Base-by-base conservation (phyloP, 1,140 invertebrate species). In the Drosophila leontia region DNA sequence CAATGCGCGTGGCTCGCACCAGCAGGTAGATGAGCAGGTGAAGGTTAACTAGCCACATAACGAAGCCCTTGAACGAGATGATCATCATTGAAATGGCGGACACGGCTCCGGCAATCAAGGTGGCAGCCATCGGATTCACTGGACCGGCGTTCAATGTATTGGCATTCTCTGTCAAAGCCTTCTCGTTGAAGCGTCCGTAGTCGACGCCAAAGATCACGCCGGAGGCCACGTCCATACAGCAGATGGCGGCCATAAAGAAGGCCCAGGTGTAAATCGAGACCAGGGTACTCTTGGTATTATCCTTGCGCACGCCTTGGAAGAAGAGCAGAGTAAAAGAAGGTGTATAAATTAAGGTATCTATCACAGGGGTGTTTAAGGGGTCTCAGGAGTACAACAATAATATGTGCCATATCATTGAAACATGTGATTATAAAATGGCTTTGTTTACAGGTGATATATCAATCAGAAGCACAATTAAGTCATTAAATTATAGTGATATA, bases 201-300 rank as follows among this genome's bases (percentile, higher is more conserved):
- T 93, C 91, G 7, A 92, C 45, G 29, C 85, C 87, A 57, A 93
- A 90, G 44, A 93, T 90, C 60, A 92, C 79, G 11, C 92, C 86
- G 9, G 92, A 61, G 4, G 80, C 70, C 7, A 93, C 60, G 75
- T 93, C 93, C 84, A 93, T 86, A 41, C 74, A 53, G 62, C 82
- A 84, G 35, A 93, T 84, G 60, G 68, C 42, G 34, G 69, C 42
- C 61, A 90, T 48, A 15, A 90, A 79, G 48, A 86, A 78, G 12
- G 75, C 68, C 92, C 92, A 93, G 29, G 53, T 62, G 34, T 75
- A 82, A 32, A 92, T 79, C 44, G 68, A 78, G 11, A 26, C 26
- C 41, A 76, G 39, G 3, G 82, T 84, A 8, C 32, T 26, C 51
- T 78, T 86, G 1, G 68, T 50, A 35, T 77, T 78, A 41, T 91